Evolutionary conservation across 2,888 invertebrate species (phyloP), one percentile per base, ranked within the genome.

Genomic region (Alviniconcha strummeri): DNA sequence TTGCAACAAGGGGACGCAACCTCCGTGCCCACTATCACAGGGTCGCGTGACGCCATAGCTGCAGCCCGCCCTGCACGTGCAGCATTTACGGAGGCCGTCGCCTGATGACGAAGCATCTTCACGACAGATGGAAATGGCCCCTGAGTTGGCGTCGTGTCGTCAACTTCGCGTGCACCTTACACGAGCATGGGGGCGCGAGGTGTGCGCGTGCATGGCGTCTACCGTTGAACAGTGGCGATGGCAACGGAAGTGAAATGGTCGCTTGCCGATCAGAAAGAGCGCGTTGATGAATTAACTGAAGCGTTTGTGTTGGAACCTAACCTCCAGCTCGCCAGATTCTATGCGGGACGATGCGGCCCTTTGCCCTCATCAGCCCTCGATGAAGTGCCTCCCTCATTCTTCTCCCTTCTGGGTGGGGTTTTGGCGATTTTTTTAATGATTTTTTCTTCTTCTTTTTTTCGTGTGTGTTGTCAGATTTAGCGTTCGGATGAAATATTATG

Each of bases 101-200:
- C 64, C 64, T 78, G 56, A 78, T 78, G 78, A 78, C 64, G 78
- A 60, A 56, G 64, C 7, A 15, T 54, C 76, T 77, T 78, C 60
- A 78, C 64, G 78, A 64, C 78, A 78, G 78, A 78, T 78, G 78
- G 78, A 78, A 64, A 64, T 64, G 78, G 64, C 78, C 52, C 52
- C 64, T 17, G 52, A 60, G 36, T 36, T 52, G 60, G 78, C 36
- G 52, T 60, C 57, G 36, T 60, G 19, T 52, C 64, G 60, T 60
- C 60, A 60, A 60, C 60, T 60, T 60, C n/a, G 60, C 52, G 78
- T 78, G 78, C 78, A 78, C 64, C 78, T 78, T 78, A 64, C 78
- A 78, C 78, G 78, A 64, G 78, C 78, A 78, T 78, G 64, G 56
- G 78, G 78, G 78, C 64, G 19, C 78, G 78, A 78, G 78, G 78